These are phyloP conservation scores for Drosophila setosimentum DNA, from an alignment of 2,888 invertebrate species.

Conservation along the genomic window DNA sequence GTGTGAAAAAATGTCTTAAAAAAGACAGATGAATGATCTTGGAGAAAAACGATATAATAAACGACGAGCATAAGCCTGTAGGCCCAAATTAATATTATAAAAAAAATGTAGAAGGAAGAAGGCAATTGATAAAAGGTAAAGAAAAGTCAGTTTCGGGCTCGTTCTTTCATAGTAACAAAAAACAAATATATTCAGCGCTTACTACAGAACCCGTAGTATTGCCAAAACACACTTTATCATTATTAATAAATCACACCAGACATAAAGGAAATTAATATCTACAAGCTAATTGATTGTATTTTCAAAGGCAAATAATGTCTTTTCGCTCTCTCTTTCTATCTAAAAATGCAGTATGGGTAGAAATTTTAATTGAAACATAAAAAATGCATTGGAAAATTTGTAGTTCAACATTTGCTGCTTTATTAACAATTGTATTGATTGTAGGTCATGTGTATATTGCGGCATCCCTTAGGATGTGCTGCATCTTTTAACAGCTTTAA, in stretches of 20 bases:
- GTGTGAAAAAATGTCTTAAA: neutral
- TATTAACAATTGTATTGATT: slow-evolving; percentile 57
- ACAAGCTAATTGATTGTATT: neutral
- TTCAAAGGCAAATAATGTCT: neutral
- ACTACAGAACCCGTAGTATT: neutral
- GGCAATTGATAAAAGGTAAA: neutral
- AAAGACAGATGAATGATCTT: neutral
- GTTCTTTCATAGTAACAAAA: neutral
- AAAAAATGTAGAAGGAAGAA: neutral
- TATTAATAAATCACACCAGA: neutral
- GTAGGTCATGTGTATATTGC: slow-evolving; percentile 68
- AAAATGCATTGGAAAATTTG: slow-evolving; percentile 35
- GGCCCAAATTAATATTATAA: neutral
- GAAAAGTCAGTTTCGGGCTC: neutral
- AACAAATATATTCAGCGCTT: neutral
- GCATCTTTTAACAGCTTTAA: slow-evolving; percentile 64
- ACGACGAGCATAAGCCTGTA: neutral
- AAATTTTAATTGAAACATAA: slow-evolving; percentile 13
- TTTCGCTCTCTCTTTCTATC: neutral
- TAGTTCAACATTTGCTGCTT: slow-evolving; percentile 9
- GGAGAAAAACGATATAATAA: neutral
- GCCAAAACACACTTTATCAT: neutral
- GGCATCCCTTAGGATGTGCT: slow-evolving; percentile 25
- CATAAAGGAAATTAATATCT: neutral
- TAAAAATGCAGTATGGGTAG: neutral